phyloP scores from a whole-genome alignment of 2,113 vertebrate species.

The Fukomys damarensis region DNA sequence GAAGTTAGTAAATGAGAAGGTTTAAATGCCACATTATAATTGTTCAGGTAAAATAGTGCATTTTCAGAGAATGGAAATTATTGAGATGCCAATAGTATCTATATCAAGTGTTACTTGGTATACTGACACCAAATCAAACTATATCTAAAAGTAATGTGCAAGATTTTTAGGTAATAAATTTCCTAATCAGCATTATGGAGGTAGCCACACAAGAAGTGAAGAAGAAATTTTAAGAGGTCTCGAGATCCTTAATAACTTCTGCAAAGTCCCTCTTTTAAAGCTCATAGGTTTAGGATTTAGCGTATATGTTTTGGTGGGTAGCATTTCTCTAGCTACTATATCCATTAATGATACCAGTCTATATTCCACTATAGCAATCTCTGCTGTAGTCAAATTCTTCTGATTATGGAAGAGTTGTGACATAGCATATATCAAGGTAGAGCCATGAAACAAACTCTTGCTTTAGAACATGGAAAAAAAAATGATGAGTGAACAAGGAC shows the following conservation, averaged over 20 bases:
- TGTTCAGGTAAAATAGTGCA: background rate
- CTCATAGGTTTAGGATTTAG: background rate
- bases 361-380: background rate
- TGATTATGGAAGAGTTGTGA: background rate
- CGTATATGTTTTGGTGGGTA: background rate
- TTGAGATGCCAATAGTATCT: background rate
- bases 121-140: background rate
- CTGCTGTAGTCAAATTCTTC: background rate
- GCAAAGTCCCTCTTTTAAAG: background rate
- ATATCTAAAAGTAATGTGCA: background rate
- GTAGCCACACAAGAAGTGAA: background rate
- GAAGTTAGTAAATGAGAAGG: slow-evolving; percentile 48
- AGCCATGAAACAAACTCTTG: background rate
- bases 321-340: background rate
- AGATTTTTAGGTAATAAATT: background rate
- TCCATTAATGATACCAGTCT: background rate
- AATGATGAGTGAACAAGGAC: background rate
- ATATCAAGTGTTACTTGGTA: slow-evolving; percentile 7
- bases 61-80: slow-evolving; percentile 53
- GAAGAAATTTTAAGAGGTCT: background rate
- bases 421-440: background rate
- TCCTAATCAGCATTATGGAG: slow-evolving; percentile 15
- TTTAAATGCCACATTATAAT: slow-evolving; percentile 49
- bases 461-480: background rate
- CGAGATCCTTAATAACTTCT: background rate